phyloP scores from a whole-genome alignment of 2,113 vertebrate species.

The Brachypteracias leptosomus region DNA sequence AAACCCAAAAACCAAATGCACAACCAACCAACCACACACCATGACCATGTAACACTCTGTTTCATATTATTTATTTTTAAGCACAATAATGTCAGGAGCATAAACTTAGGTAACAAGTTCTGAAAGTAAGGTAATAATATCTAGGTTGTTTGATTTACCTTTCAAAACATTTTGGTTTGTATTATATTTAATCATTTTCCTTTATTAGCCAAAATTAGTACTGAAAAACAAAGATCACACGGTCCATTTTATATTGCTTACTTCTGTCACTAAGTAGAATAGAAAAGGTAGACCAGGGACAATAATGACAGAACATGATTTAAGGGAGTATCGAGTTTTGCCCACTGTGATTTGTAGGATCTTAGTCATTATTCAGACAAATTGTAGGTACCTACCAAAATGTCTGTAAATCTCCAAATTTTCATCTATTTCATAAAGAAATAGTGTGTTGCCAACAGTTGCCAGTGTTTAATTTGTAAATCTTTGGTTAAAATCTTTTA shows the following conservation, averaged over 20 bases:
- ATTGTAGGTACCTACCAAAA: background rate
- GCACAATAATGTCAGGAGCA: background rate
- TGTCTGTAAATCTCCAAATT: background rate
- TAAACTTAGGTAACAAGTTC: background rate
- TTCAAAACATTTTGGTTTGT: background rate
- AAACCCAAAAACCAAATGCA: background rate
- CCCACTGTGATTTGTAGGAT: background rate
- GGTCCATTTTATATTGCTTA: background rate
- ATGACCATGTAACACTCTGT: rapidly evolving
- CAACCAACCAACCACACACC: background rate
- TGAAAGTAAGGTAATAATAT: background rate
- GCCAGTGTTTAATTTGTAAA: background rate
- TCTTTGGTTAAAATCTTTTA: background rate
- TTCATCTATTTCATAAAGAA: background rate
- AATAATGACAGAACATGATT: background rate
- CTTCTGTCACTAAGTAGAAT: background rate
- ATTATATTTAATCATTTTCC: background rate
- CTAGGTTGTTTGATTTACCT: background rate
- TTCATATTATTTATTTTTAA: background rate
- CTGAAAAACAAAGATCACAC: background rate
- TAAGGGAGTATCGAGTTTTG: background rate
- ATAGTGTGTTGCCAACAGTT: background rate
- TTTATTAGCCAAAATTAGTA: background rate
- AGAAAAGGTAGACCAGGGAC: background rate
- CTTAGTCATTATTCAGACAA: background rate